Conservation (phyloP, 2,113 vertebrate genomes). For the Dinomys branickii region DNA sequence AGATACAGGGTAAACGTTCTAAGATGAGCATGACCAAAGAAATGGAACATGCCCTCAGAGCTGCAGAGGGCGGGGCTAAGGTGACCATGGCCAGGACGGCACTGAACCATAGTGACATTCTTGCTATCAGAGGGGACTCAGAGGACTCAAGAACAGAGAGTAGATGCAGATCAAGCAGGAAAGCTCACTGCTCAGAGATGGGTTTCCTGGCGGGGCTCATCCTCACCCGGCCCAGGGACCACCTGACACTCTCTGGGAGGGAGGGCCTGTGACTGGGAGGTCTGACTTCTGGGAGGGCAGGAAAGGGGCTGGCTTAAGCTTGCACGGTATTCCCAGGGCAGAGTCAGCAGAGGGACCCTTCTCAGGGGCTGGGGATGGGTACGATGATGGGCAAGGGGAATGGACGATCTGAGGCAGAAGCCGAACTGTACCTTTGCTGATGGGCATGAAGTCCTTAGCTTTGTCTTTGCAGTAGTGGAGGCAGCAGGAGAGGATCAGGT, state of each 20-base stretch:
- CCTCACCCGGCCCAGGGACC: neutral
- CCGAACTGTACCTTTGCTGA: conserved; percentile 91
- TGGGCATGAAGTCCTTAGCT: conserved; percentile 96
- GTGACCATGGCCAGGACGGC: conserved; percentile 21
- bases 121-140: conserved; percentile 54
- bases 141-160: conserved; percentile 61
- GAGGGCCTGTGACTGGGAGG: neutral
- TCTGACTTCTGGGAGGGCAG: neutral
- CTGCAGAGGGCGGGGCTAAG: neutral
- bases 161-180: neutral
- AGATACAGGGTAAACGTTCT: neutral
- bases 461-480: conserved; percentile 98
- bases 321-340: neutral
- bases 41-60: neutral
- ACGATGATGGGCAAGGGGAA: neutral
- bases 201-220: conserved; percentile 16
- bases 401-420: neutral
- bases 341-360: neutral
- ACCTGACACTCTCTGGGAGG: neutral
- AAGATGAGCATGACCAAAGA: neutral
- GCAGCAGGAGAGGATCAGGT: conserved; percentile 92
- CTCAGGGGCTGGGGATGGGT: neutral
- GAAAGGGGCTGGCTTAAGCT: neutral
- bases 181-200: neutral
- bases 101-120: conserved; percentile 55